Percentiles rank a stretch among this genome's conserved stretches.
These are phyloP conservation scores for Andrena flavipes DNA, from an alignment of 2,888 invertebrate genomes.

Conservation along the genomic window DNA sequence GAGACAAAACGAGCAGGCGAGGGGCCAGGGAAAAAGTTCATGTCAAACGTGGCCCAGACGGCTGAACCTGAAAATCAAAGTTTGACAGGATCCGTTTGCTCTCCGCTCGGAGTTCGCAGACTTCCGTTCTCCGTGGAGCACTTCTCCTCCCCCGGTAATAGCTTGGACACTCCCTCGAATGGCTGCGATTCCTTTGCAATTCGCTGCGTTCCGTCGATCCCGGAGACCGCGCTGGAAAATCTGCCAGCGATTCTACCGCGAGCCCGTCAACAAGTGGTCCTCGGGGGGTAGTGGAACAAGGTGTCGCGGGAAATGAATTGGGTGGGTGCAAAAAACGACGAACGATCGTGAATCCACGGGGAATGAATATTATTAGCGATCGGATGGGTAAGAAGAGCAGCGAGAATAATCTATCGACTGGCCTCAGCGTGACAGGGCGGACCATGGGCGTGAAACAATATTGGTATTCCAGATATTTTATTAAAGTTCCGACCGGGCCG, in stretches of 20 bases:
- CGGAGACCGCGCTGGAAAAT: conserved; percentile 2
- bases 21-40: conserved; percentile 64
- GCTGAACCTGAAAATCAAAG: conserved; percentile 71
- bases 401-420: conserved; percentile 36
- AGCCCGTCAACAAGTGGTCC: conserved; percentile 32
- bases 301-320: background rate
- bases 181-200: conserved; percentile 16
- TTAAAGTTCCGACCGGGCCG: conserved; percentile 79
- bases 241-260: background rate
- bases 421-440: conserved; percentile 59
- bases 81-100: conserved; percentile 73
- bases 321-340: background rate
- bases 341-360: background rate
- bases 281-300: background rate
- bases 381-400: background rate
- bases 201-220: conserved; percentile 7
- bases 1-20: conserved; percentile 45
- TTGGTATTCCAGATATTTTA: conserved; percentile 83
- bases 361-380: conserved; percentile 3
- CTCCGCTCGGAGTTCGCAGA: conserved; percentile 62
- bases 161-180: conserved; percentile 32
- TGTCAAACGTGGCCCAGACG: conserved; percentile 55
- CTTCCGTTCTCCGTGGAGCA: conserved; percentile 43
- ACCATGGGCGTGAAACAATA: conserved; percentile 77
- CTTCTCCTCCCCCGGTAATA: conserved; percentile 43